Base-by-base conservation (phyloP, 2,888 invertebrate genomes). In the Pseudococcus longispinus region DNA sequence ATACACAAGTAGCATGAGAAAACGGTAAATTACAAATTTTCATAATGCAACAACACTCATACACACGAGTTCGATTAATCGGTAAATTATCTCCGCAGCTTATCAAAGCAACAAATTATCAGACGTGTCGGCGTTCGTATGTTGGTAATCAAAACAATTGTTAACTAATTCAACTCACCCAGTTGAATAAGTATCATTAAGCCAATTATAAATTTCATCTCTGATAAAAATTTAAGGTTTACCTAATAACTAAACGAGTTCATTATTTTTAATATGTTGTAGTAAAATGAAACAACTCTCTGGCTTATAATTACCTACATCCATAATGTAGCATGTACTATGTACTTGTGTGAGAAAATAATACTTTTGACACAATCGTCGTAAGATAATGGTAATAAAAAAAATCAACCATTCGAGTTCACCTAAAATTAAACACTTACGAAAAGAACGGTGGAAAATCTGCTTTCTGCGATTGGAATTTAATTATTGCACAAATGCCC, bases 21-120 rank as follows among this genome's bases (percentile, higher is more conserved):
- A 29, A 70, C 70, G 70, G 70, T 70, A 70, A 70, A 70, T 70
- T 70, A 70, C 65, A 70, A 70, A 60, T 60, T 60, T 60, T 60
- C 23, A 60, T 15, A 60, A 23, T 23, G n/a, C 55, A 55, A 23
- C 23, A 60, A 8, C 13, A 60, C 60, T 20, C 23, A 23, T 55
- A n/a, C 8, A 60, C 23, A 23, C 23, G 23, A 23, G 18, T 70
- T 29, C 70, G 70, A 29, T 70, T 18, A 26, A 70, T 70, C 70
- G 70, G 29, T 29, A 6, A 70, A 70, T 70, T 18, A 70, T 70
- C 26, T 29, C 18, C 4, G 70, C 2, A 2, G 29, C 32, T 80
- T 80, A 80, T 80, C 77, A 42, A 8, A 13, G 18, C 42, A 80
- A 80, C 77, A 80, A 80, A 80, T 80, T 80, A 80, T 80, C 37